These are phyloP conservation scores for Menidia menidia DNA, from an alignment of 2,797 vertebrate species.

Conservation along the genomic window DNA sequence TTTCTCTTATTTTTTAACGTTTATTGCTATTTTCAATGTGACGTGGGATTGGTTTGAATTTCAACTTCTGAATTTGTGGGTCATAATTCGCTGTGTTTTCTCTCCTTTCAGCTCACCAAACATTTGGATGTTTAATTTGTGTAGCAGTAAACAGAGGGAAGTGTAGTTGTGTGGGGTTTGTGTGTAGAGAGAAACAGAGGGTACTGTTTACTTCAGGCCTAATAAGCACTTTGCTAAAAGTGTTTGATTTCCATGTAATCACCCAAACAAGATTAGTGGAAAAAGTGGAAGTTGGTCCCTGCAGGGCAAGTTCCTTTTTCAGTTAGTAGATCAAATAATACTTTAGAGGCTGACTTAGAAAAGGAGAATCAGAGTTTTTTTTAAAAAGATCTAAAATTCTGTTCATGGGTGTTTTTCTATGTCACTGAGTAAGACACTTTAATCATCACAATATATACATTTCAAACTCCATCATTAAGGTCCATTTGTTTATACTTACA, in stretches of 20 bases:
- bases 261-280: conserved; percentile 70
- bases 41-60: background rate
- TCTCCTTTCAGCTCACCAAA: conserved; percentile 19
- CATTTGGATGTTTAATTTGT: conserved; percentile 39
- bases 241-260: conserved; percentile 68
- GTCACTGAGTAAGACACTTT: conserved; percentile 19
- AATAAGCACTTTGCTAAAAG: conserved; percentile 68
- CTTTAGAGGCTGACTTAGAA: conserved; percentile 38
- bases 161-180: too few relatives aligned
- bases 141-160: conserved; percentile 31
- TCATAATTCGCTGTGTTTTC: conserved; percentile 5
- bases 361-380: conserved; percentile 19
- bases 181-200: conserved; percentile 26
- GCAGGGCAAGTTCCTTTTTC: conserved; percentile 40
- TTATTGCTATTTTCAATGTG: background rate
- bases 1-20: background rate
- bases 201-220: conserved; percentile 63
- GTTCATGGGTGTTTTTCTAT: conserved; percentile 2
- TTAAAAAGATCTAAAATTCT: conserved; percentile 27
- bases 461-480: background rate
- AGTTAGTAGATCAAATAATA: conserved; percentile 57
- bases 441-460: conserved; percentile 17
- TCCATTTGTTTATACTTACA: background rate
- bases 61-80: conserved; percentile 9
- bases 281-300: conserved; percentile 51